Conservation (phyloP, 2,797 vertebrate species). For the Simalia tracyae region DNA sequence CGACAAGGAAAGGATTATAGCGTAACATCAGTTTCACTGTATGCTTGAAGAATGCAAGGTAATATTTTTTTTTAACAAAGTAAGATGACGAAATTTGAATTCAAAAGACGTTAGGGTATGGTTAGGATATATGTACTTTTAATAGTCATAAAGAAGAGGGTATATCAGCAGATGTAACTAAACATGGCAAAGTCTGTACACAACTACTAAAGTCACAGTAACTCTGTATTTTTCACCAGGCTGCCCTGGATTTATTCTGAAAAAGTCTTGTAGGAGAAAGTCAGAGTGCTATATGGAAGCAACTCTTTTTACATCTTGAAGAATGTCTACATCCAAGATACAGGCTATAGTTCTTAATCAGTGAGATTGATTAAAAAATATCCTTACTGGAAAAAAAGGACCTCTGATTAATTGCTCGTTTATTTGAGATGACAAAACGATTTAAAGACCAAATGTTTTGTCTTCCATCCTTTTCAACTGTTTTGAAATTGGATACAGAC, state of each 20-base stretch:
- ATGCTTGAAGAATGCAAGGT: not conserved
- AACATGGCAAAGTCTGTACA: not conserved
- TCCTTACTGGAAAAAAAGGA: not conserved
- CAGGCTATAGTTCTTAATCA: not conserved
- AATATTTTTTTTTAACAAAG: not conserved
- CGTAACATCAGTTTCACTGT: not conserved
- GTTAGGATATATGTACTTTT: not conserved
- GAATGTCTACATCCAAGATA: not conserved
- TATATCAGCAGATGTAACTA: not conserved
- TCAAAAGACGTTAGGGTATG: not conserved
- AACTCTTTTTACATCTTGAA: not conserved
- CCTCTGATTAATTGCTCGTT: not conserved
- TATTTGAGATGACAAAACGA: not conserved
- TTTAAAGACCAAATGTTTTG: not conserved
- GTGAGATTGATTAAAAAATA: not conserved
- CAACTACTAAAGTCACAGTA: not conserved
- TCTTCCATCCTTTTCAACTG: not conserved
- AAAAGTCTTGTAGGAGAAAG: not conserved
- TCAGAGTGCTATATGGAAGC: not conserved
- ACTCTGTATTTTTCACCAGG: not conserved
- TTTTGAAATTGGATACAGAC: not conserved
- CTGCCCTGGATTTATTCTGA: not conserved
- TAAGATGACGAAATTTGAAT: not conserved
- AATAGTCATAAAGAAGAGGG: not conserved
- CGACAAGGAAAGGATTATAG: not conserved